Conservation (phyloP, 2,888 invertebrate species). For the Drosophila demipolita region DNA sequence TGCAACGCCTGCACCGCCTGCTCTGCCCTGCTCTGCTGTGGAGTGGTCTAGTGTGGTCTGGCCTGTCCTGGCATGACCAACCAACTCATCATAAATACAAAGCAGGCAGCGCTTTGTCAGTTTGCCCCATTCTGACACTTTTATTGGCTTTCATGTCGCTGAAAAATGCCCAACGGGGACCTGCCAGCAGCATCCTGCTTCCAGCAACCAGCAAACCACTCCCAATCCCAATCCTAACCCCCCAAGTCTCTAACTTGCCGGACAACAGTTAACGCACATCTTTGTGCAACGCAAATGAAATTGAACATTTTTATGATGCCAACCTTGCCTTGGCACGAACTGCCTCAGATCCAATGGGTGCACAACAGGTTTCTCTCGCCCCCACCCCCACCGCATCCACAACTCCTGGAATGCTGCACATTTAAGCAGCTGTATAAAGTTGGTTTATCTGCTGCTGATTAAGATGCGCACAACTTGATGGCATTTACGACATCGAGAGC, state of each 20-base stretch:
- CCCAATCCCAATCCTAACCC: background rate
- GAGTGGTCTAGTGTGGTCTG: background rate
- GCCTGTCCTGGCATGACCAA: slow-evolving; percentile 19
- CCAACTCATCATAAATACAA: slow-evolving; percentile 77
- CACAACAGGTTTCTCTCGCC: background rate
- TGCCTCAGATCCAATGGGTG: slow-evolving; percentile 2
- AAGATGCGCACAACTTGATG: slow-evolving; percentile 62
- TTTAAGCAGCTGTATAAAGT: slow-evolving; percentile 76
- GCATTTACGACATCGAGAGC: slow-evolving; percentile 62
- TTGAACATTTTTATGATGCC: slow-evolving; percentile 80
- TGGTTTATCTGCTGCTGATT: slow-evolving; percentile 76
- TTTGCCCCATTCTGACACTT: slow-evolving; percentile 67
- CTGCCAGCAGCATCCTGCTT: slow-evolving; percentile 68
- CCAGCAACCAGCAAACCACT: slow-evolving; percentile 31
- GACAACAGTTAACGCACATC: slow-evolving; percentile 45
- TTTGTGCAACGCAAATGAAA: slow-evolving; percentile 75
- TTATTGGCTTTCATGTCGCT: slow-evolving; percentile 71
- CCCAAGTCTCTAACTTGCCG: slow-evolving; percentile 6
- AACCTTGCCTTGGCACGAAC: slow-evolving; percentile 27
- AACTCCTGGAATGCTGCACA: slow-evolving; percentile 56
- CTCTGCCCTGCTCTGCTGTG: slow-evolving; percentile 7
- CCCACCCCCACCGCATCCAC: background rate
- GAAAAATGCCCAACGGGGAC: slow-evolving; percentile 65
- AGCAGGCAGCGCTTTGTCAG: slow-evolving; percentile 77
- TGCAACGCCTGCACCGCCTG: too few species aligned